A percentile compares a stretch with the other conserved stretches of the same genome.
These are phyloP conservation scores for Sarcophaga rosellei DNA, from an alignment of 2,888 invertebrate species.

Conservation along the genomic window DNA sequence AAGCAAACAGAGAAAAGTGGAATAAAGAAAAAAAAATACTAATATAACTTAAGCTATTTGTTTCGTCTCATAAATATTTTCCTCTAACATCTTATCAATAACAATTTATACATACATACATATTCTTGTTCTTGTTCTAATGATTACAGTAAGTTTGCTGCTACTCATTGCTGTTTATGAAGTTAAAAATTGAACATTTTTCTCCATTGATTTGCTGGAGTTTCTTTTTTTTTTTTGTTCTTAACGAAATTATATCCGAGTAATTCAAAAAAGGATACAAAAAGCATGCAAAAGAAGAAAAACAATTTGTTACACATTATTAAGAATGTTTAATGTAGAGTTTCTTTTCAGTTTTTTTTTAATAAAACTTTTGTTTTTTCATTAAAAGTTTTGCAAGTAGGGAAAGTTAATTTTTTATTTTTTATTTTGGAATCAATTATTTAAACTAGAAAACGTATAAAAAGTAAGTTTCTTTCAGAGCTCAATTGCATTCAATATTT, in stretches of 20 bases:
- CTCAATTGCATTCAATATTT: no score
- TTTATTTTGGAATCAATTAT: no score
- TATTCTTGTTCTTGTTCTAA: not conserved
- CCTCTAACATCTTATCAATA: constrained; percentile 32
- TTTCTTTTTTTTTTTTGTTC: constrained; percentile 6
- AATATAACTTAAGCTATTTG: constrained; percentile 45
- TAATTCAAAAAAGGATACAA: not conserved
- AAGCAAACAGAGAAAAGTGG: no score
- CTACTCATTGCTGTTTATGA: not conserved
- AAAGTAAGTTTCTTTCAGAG: no score
- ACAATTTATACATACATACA: constrained; percentile 17
- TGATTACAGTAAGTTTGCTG: not conserved
- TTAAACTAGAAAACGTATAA: no score
- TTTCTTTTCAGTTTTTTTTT: not conserved
- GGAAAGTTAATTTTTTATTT: no score
- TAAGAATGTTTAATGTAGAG: constrained; percentile 5
- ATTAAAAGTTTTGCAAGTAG: no score
- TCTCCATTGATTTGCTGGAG: not conserved
- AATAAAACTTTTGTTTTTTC: no score
- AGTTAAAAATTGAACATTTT: constrained; percentile 18
- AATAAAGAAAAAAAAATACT: not conserved
- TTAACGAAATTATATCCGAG: constrained; percentile 2
- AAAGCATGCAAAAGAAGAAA: not conserved
- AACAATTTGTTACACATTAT: constrained; percentile 50
- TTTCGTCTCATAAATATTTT: constrained; percentile 58